A percentile compares a stretch with the other conserved stretches of the same genome.
These are phyloP conservation scores for Caenorhabditis tropicalis DNA, from an alignment of 1,140 invertebrate species.

Conservation along the genomic window DNA sequence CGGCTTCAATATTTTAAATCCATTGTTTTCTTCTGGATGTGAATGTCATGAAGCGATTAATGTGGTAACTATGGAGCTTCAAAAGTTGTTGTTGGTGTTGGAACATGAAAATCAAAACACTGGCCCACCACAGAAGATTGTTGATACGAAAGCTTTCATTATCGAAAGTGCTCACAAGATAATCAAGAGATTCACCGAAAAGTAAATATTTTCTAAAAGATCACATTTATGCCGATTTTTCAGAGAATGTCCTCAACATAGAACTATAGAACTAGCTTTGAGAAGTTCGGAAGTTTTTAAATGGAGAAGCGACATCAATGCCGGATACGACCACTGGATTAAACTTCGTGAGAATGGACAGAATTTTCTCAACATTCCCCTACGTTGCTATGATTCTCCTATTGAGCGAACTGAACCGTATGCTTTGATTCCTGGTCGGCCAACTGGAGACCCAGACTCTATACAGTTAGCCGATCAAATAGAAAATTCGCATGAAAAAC, in stretches of 20 bases:
- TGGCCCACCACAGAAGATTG: background rate
- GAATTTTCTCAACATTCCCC: background rate
- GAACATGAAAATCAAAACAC: background rate
- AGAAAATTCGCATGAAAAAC: background rate
- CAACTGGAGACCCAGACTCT: background rate
- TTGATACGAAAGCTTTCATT: background rate
- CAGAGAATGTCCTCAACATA: background rate
- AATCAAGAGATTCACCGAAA: background rate
- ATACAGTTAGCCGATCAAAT: background rate
- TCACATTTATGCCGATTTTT: background rate
- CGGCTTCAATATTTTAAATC: background rate
- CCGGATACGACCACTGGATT: background rate
- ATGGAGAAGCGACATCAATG: background rate
- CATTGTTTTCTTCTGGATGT: background rate
- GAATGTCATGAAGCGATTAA: background rate
- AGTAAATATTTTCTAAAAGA: background rate
- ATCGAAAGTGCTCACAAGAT: background rate
- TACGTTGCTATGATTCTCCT: background rate
- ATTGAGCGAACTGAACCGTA: background rate
- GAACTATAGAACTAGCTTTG: background rate
- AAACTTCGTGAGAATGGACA: background rate
- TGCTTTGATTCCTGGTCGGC: background rate
- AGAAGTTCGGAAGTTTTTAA: background rate
- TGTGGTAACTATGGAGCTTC: background rate
- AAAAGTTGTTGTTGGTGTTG: background rate